phyloP scores from a whole-genome alignment of 1,140 invertebrate species.

The Drosophila asahinai region DNA sequence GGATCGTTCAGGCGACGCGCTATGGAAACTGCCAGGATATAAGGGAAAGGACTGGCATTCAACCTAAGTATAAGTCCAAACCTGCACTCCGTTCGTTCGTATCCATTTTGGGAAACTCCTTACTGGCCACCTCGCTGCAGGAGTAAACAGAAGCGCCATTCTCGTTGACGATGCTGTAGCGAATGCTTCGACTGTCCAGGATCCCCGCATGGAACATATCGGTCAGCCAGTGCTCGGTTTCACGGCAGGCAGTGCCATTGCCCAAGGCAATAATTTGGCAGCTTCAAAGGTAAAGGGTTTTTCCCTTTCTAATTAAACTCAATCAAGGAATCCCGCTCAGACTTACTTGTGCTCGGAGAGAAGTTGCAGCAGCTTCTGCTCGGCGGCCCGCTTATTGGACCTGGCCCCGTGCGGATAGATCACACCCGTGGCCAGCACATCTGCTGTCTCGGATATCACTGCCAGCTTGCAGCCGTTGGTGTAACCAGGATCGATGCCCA shows the following conservation, averaged over 20 bases:
- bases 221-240: constrained; percentile 92
- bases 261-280: constrained; percentile 93
- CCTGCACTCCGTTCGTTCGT: constrained; percentile 92
- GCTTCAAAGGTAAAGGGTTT: constrained; percentile 65
- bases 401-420: constrained; percentile 88
- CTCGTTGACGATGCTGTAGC: constrained; percentile 94
- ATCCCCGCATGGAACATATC: constrained; percentile 87
- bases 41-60: no score
- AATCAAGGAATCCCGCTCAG: no score
- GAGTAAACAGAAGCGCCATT: constrained; percentile 96
- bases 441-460: constrained; percentile 89
- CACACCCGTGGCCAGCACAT: constrained; percentile 89
- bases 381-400: constrained; percentile 52
- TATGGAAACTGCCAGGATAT: constrained; percentile 89
- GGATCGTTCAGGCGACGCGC: constrained; percentile 95
- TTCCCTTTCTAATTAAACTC: not conserved
- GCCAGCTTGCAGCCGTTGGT: constrained; percentile 94
- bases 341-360: constrained; percentile 66
- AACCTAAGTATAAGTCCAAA: constrained; percentile 50
- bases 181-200: constrained; percentile 87
- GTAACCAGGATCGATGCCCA: constrained; percentile 96
- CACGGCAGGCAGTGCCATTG: constrained; percentile 94
- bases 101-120: constrained; percentile 94
- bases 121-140: constrained; percentile 91
- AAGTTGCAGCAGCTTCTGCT: constrained; percentile 62